Evolutionary conservation across 1,140 invertebrate species (phyloP).

Genomic region (Amyelois transitella): DNA sequence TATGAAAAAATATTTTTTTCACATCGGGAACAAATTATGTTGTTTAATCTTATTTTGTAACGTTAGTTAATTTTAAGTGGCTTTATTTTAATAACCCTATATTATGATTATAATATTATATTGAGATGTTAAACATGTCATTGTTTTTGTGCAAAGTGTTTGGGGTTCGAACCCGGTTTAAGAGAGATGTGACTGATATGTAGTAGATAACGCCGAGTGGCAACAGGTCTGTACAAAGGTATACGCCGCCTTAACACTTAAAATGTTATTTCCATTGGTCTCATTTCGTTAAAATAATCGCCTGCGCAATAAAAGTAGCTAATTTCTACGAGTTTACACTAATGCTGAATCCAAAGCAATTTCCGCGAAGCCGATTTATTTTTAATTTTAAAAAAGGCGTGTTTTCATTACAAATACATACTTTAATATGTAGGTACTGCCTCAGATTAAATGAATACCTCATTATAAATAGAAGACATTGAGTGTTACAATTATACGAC

Average conservation of each 20-base stretch:
- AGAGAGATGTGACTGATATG: conserved; percentile 70
- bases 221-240: conserved; percentile 63
- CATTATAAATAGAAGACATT: not conserved
- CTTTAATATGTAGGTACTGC: conserved; percentile 11
- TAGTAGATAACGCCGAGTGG: conserved; percentile 56
- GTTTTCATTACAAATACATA: not conserved
- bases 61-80: conserved; percentile 72
- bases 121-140: conserved; percentile 71
- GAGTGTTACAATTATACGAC: not conserved
- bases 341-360: conserved; percentile 11
- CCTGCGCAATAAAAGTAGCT: conserved; percentile 3
- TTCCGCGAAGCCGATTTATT: conserved; percentile 16
- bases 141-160: conserved; percentile 70
- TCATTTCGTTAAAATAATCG: conserved; percentile 29
- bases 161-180: conserved; percentile 55
- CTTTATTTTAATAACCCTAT: conserved; percentile 69
- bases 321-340: conserved; percentile 1
- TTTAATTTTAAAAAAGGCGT: conserved; percentile 1
- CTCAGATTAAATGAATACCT: conserved; percentile 11
- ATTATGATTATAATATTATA: conserved; percentile 66
- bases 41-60: conserved; percentile 74
- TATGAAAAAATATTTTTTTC: conserved; percentile 63
- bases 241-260: conserved; percentile 66
- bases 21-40: conserved; percentile 73
- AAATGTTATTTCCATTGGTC: conserved; percentile 61